Evolutionary conservation across 2,113 vertebrate species (phyloP).

Genomic region (Zosterops pallidus): DNA sequence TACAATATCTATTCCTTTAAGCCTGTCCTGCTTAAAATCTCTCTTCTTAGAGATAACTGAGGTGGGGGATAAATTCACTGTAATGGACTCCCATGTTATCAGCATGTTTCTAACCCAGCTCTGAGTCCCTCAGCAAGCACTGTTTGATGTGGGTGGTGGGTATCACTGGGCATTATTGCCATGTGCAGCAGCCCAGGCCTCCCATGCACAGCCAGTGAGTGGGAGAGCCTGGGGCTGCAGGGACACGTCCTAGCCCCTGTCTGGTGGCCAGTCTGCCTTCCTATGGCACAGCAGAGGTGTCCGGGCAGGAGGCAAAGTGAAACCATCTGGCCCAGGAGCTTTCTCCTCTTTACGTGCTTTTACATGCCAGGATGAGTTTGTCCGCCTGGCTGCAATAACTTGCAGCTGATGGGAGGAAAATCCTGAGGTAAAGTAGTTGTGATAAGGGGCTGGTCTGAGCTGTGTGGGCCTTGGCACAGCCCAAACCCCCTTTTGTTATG

Average conservation of each 20-base stretch:
- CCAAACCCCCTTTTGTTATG: background rate
- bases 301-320: background rate
- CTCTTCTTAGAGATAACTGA: background rate
- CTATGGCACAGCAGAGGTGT: background rate
- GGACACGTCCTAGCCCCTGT: rapidly evolving
- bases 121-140: too few relatives aligned
- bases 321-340: background rate
- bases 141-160: rapidly evolving
- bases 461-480: background rate
- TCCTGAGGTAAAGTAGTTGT: background rate
- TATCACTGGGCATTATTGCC: rapidly evolving
- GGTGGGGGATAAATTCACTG: background rate
- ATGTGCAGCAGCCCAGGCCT: background rate
- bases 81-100: rapidly evolving
- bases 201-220: rapidly evolving
- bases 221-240: background rate
- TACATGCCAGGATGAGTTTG: background rate
- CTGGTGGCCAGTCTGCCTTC: background rate
- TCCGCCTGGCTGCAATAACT: background rate
- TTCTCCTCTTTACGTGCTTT: rapidly evolving
- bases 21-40: background rate
- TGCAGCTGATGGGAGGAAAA: background rate
- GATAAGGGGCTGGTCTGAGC: background rate
- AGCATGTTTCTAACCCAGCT: background rate
- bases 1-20: background rate